These are phyloP conservation scores for Brachyhypopomus gauderio DNA, from an alignment of 2,113 vertebrate genomes.

Conservation along the genomic window DNA sequence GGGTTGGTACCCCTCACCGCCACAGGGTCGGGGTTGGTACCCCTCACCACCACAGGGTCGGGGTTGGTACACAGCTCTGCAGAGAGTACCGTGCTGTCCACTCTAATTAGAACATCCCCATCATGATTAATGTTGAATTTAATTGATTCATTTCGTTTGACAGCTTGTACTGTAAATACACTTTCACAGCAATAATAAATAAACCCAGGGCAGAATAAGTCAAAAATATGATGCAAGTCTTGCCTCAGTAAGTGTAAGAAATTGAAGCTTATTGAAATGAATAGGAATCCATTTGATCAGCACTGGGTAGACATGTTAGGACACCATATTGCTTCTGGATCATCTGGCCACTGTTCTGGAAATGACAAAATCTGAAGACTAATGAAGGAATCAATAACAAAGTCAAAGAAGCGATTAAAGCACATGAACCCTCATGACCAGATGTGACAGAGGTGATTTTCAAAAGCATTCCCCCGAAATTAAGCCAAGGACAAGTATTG, in stretches of 20 bases:
- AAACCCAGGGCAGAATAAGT: background rate
- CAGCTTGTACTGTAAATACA: background rate
- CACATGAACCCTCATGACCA: conserved; percentile 3
- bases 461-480: background rate
- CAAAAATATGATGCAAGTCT: conserved; percentile 17
- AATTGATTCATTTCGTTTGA: conserved; percentile 3
- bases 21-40: conserved; percentile 23
- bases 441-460: background rate
- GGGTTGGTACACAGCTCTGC: conserved; percentile 14
- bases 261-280: background rate
- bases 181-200: conserved; percentile 25
- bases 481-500: conserved; percentile 5
- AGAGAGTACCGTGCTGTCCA: background rate
- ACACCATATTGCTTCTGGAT: background rate
- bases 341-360: background rate
- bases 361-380: conserved; percentile 10
- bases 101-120: too few relatives aligned
- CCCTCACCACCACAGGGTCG: conserved; percentile 16
- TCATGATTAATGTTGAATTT: background rate
- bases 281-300: background rate
- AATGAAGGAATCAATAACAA: background rate
- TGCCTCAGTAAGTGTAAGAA: background rate
- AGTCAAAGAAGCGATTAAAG: conserved; percentile 18
- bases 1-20: too few relatives aligned
- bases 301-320: background rate